Conservation (phyloP, 2,888 invertebrate species). For the Cheilosia scutellata region DNA sequence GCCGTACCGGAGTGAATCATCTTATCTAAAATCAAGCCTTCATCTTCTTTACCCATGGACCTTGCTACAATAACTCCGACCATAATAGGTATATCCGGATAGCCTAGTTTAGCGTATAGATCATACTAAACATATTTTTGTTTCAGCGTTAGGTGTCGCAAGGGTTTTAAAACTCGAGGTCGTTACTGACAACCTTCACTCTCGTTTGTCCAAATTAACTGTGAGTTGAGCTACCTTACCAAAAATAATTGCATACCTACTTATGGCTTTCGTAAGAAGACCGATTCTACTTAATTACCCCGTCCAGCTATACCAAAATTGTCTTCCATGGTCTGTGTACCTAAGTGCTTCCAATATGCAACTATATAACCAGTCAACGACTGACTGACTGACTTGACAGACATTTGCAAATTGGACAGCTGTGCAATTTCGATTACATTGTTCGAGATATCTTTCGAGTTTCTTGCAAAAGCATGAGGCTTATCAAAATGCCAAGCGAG, state of each 20-base stretch:
- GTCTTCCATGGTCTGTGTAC: too few species aligned
- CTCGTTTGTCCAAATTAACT: neutral
- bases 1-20: too few species aligned
- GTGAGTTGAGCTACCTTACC: slow-evolving; percentile 24
- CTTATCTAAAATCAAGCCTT: too few species aligned
- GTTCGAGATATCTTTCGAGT: slow-evolving; percentile 3
- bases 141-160: slow-evolving; percentile 5
- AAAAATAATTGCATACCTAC: slow-evolving; percentile 8
- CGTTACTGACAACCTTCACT: slow-evolving; percentile 27
- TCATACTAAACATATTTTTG: neutral
- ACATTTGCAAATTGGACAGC: slow-evolving; percentile 33
- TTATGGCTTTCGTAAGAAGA: neutral
- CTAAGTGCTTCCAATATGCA: neutral
- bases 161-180: slow-evolving; percentile 25
- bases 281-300: slow-evolving; percentile 19
- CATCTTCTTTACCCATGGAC: too few species aligned
- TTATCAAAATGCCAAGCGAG: slow-evolving; percentile 22
- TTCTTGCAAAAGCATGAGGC: slow-evolving; percentile 17
- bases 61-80: too few species aligned
- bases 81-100: neutral
- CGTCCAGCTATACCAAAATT: neutral
- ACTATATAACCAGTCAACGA: neutral
- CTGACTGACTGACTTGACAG: slow-evolving; percentile 11
- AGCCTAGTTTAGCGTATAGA: neutral
- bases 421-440: slow-evolving; percentile 15